These are phyloP conservation scores for Tupiocoris notatus DNA, from an alignment of 2,888 invertebrate genomes.

Conservation along the genomic window DNA sequence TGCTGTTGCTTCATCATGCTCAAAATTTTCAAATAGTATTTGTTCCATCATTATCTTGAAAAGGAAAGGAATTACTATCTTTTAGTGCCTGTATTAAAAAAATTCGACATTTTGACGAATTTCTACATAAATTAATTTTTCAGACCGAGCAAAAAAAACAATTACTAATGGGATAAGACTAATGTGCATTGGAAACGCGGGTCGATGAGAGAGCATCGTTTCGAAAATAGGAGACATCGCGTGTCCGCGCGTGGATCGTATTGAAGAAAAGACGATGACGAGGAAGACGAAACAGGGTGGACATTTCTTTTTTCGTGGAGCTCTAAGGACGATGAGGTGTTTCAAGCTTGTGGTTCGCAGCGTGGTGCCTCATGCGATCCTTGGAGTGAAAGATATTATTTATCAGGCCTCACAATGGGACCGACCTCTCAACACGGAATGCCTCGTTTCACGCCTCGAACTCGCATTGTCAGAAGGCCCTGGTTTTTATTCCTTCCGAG, in stretches of 20 bases:
- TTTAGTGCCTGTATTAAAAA: no score
- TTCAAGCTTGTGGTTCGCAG: background rate
- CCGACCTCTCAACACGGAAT: slow-evolving; percentile 20
- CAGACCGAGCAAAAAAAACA: no score
- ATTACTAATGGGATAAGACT: no score
- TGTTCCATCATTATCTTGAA: no score
- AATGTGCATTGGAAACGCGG: no score
- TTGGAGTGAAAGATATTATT: slow-evolving; percentile 25
- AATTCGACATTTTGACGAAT: no score
- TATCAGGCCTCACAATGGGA: slow-evolving; percentile 33
- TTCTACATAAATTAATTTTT: no score
- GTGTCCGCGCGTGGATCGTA: background rate
- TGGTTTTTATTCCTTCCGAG: background rate
- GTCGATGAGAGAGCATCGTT: no score
- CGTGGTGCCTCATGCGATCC: slow-evolving; percentile 39
- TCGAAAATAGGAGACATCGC: background rate
- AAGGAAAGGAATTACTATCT: no score
- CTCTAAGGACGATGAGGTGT: background rate
- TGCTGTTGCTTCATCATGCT: no score
- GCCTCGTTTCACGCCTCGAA: background rate
- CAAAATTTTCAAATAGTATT: no score
- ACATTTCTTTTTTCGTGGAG: background rate
- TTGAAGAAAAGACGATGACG: background rate
- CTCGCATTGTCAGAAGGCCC: background rate
- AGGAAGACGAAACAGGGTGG: background rate